phyloP scores from a whole-genome alignment of 2,113 vertebrate species.

The Pseudorhombus dupliciocellatus region DNA sequence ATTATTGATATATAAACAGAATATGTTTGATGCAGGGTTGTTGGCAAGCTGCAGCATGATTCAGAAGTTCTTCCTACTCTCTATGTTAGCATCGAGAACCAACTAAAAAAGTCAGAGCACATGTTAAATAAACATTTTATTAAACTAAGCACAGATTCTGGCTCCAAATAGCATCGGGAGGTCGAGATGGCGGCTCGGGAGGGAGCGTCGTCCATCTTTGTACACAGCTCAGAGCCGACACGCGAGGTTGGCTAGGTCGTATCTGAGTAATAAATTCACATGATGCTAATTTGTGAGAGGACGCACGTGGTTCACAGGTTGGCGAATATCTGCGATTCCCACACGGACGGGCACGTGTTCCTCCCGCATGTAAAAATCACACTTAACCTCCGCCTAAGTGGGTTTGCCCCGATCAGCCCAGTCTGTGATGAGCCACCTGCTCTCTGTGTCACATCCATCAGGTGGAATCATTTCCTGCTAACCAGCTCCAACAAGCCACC shows the following conservation, averaged over 20 bases:
- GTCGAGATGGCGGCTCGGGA: background rate
- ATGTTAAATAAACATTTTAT: background rate
- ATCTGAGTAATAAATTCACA: slow-evolving; percentile 4
- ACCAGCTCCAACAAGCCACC: slow-evolving; percentile 66
- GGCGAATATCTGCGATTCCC: background rate
- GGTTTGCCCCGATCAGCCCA: slow-evolving; percentile 37
- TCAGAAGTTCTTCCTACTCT: background rate
- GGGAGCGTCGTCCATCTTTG: background rate
- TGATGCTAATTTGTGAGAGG: slow-evolving; percentile 9
- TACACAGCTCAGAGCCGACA: background rate
- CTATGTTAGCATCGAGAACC: background rate
- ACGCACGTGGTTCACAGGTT: background rate
- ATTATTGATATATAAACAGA: background rate
- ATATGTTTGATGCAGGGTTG: background rate
- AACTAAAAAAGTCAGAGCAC: background rate
- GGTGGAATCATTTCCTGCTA: slow-evolving; percentile 70
- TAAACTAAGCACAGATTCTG: no score
- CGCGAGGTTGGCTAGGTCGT: background rate
- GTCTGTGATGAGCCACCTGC: slow-evolving; percentile 75
- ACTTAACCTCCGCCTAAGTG: slow-evolving; percentile 32
- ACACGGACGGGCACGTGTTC: slow-evolving; percentile 12
- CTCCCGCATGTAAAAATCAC: slow-evolving; percentile 31
- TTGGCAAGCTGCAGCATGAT: background rate
- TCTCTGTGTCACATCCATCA: slow-evolving; percentile 57
- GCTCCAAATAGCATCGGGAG: background rate